These are phyloP conservation scores for Platorchestia sp. DNA, from an alignment of 1,140 invertebrate species.

Conservation along the genomic window DNA sequence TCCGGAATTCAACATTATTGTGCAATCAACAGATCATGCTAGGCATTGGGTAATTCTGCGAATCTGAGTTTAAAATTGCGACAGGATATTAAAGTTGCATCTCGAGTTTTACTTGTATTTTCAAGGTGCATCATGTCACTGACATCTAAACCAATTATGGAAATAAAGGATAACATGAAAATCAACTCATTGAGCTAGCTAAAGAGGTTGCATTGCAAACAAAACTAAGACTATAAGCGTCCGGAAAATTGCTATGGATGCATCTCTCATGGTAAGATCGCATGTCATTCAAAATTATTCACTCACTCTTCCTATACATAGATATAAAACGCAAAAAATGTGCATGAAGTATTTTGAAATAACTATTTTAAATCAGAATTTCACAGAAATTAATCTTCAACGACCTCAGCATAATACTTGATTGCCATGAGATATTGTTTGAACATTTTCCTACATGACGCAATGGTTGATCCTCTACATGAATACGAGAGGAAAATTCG, in stretches of 20 bases:
- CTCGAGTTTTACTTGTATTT: neutral
- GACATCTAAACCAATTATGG: neutral
- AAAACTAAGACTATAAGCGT: too few relatives aligned
- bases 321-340: too few relatives aligned
- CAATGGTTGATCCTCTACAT: neutral
- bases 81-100: too few relatives aligned
- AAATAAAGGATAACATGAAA: neutral
- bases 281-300: neutral
- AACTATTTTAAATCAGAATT: too few relatives aligned
- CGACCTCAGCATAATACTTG: neutral
- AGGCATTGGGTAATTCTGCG: too few relatives aligned
- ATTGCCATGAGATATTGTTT: neutral
- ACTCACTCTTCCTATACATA: neutral
- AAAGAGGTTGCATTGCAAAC: too few relatives aligned
- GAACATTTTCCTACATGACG: neutral
- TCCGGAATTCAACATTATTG: too few relatives aligned
- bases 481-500: neutral
- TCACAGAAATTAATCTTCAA: neutral
- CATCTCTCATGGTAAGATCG: neutral
- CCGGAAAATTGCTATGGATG: too few relatives aligned
- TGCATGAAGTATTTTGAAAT: too few relatives aligned
- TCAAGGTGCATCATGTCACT: neutral
- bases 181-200: too few relatives aligned
- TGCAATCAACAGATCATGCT: too few relatives aligned
- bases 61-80: too few relatives aligned